Base-by-base conservation (phyloP, 2,797 vertebrate genomes). In the Sebastiscus albofasciatus region DNA sequence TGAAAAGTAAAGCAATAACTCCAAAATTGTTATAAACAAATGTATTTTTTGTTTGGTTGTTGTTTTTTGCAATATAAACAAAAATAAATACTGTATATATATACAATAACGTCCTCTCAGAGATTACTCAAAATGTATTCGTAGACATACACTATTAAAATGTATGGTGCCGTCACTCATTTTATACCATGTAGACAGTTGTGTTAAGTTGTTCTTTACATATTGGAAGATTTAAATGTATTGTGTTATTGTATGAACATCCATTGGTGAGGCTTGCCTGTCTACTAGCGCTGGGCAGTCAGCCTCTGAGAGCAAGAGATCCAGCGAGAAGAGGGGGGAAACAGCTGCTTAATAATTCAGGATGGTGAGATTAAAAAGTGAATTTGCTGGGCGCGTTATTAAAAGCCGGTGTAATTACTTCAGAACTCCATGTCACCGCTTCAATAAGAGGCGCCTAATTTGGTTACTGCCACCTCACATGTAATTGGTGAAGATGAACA, bases 331-430 rank as follows among this genome's bases (percentile, higher is more conserved):
- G 13, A 10, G 22, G 16, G 16, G 81, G 76, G 83, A 94, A 94
- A 86, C 87, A 93, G 89, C 91, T 93, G 93, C 90, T 96, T 93
- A 96, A 96, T 96, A 95, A 96, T 96, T 96, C 93, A 96, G 85
- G 81, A 94, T 64, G 80, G 76, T 64, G 88, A 95, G 94, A 96
- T 96, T 95, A 96, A 96, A 95, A 94, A 92, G 91, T 70, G 87
- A 86, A 91, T 94, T 94, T 89, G 81, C 90, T 42, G 73, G 83
- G 72, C 14, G 65, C 54, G 87, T 96, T 96, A 96, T 96, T 96
- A 95, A 94, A 95, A 94, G 93, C 65, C 75, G n/a, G 85, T 80
- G 93, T 95, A 95, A 96, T 96, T 96, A 95, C 92, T 94, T 94
- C 90, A 94, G 90, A 94, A 90, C 85, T 87, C 84, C 65, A 59